These are phyloP conservation scores for Agonopterix alstromeriana DNA, from an alignment of 2,888 invertebrate species.

Conservation along the genomic window DNA sequence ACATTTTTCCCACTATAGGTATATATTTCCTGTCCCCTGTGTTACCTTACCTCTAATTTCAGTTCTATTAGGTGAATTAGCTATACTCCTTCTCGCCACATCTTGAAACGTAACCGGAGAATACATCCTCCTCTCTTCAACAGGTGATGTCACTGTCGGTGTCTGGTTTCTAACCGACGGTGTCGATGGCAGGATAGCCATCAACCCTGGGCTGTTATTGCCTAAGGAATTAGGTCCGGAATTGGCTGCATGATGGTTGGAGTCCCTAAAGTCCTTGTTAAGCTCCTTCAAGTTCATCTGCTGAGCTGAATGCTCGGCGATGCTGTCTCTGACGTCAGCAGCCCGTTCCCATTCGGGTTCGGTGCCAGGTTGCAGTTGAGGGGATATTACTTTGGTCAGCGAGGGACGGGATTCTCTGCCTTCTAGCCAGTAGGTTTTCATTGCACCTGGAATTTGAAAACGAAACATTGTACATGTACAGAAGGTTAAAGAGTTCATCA, in stretches of 20 bases:
- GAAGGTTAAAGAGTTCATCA: no score
- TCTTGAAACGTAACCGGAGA: constrained; percentile 92
- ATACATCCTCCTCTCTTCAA: constrained; percentile 84
- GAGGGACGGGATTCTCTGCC: constrained; percentile 82
- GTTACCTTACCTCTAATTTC: constrained; percentile 41
- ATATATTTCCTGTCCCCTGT: no score
- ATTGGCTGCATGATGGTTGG: background rate
- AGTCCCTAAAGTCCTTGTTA: constrained; percentile 13
- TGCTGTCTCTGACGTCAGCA: constrained; percentile 61
- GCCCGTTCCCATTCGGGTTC: constrained; percentile 68
- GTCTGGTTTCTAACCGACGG: constrained; percentile 22
- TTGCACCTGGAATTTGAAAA: constrained; percentile 73
- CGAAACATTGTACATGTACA: background rate
- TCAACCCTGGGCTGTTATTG: constrained; percentile 26
- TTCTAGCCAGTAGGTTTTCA: constrained; percentile 94
- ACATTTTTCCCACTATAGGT: no score
- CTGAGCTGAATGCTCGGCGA: constrained; percentile 61
- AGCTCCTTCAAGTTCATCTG: constrained; percentile 45
- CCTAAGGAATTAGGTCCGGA: constrained; percentile 40
- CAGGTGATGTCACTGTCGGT: constrained; percentile 52
- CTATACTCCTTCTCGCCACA: constrained; percentile 86
- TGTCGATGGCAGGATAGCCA: constrained; percentile 24
- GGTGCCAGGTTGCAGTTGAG: constrained; percentile 54
- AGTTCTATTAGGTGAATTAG: constrained; percentile 81
- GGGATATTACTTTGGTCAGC: constrained; percentile 56